A percentile compares a stretch with the other conserved stretches of the same genome.
phyloP scores from a whole-genome alignment of 1,140 invertebrate genomes.

The Achroia grisella region DNA sequence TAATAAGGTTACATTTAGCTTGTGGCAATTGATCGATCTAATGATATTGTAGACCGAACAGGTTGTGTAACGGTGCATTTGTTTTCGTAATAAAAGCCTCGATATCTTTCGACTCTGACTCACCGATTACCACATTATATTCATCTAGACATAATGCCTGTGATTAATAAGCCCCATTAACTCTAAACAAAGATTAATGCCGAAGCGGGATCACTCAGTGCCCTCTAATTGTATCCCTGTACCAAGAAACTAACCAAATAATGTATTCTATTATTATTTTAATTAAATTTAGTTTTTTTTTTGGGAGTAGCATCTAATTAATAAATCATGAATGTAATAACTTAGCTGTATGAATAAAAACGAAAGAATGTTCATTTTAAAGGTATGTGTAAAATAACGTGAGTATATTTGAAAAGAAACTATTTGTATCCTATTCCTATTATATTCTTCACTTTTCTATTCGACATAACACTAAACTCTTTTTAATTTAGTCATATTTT shows the following conservation, averaged over 20 bases:
- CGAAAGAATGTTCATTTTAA: too few relatives aligned
- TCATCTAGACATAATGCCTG: conserved; percentile 51
- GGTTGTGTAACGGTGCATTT: conserved; percentile 43
- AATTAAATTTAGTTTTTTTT: too few relatives aligned
- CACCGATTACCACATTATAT: conserved; percentile 57
- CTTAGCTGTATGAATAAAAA: too few relatives aligned
- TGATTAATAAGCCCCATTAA: conserved; percentile 64
- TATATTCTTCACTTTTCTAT: too few relatives aligned
- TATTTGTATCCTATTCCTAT: too few relatives aligned
- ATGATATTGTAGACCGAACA: conserved; percentile 18
- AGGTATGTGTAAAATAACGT: too few relatives aligned
- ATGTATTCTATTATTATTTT: too few relatives aligned
- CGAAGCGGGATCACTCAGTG: conserved; percentile 17
- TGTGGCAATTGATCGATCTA: conserved; percentile 11
- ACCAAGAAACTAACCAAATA: conserved; percentile 10
- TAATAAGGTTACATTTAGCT: conserved; percentile 15
- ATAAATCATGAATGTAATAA: too few relatives aligned
- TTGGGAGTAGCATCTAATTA: too few relatives aligned
- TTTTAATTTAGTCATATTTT: too few relatives aligned
- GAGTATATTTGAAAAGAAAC: too few relatives aligned
- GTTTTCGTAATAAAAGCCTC: conserved; percentile 45
- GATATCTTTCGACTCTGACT: conserved; percentile 37
- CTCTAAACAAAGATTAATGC: conserved; percentile 67
- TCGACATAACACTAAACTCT: too few relatives aligned
- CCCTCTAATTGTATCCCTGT: conserved; percentile 12